phyloP scores from a whole-genome alignment of 2,888 invertebrate species.

The Eledona agricola region DNA sequence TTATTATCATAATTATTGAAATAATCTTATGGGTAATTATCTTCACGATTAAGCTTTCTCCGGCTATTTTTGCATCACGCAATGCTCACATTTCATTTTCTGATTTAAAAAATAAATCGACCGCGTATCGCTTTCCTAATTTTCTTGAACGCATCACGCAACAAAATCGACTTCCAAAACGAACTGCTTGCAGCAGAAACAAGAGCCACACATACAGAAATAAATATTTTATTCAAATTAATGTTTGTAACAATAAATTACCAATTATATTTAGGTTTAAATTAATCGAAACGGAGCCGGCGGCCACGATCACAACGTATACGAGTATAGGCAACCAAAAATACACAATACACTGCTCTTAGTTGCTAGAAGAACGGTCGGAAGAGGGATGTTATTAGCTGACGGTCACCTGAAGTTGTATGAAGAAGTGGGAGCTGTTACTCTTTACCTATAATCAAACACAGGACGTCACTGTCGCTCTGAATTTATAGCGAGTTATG shows the following conservation, averaged over 20 bases:
- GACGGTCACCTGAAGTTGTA: conserved; percentile 52
- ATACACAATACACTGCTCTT: conserved; percentile 34
- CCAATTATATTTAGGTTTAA: too few relatives aligned
- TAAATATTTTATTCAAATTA: conserved; percentile 42
- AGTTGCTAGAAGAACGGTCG: conserved; percentile 15
- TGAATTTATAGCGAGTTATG: conserved; percentile 25
- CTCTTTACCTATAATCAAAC: conserved; percentile 61
- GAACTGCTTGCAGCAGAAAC: neutral
- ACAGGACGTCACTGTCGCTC: conserved; percentile 36
- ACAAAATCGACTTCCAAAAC: too few relatives aligned
- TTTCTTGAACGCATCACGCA: too few relatives aligned
- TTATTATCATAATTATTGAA: conserved; percentile 2
- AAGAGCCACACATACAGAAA: conserved; percentile 39
- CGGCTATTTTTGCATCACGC: conserved; percentile 1
- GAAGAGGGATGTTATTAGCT: conserved; percentile 37
- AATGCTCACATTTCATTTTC: neutral
- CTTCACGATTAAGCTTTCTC: conserved; percentile 11
- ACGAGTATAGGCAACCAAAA: conserved; percentile 45
- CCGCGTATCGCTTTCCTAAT: too few relatives aligned
- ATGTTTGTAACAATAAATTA: conserved; percentile 32
- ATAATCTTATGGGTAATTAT: conserved; percentile 6
- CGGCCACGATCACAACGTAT: conserved; percentile 24
- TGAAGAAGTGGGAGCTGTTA: conserved; percentile 54
- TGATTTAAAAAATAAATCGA: too few relatives aligned
- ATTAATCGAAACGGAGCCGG: too few relatives aligned